Conservation (phyloP, 2,797 vertebrate genomes). For the Moxostoma hubbsi region DNA sequence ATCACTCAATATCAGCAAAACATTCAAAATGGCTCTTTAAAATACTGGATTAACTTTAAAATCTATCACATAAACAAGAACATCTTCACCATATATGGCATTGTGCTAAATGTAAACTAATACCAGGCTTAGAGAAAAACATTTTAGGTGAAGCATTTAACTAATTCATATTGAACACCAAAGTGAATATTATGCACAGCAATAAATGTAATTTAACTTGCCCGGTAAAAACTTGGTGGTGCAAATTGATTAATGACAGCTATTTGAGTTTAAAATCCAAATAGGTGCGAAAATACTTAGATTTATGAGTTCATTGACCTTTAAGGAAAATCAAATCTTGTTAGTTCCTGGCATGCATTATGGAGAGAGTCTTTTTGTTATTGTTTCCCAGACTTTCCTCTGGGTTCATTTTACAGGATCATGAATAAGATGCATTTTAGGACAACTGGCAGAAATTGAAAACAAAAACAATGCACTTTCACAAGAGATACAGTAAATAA, state of each 20-base stretch:
- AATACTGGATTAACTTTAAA: slow-evolving; percentile 20
- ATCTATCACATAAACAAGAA: slow-evolving; percentile 23
- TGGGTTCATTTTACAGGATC: slow-evolving; percentile 25
- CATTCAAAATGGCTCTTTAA: neutral
- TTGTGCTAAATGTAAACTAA: neutral
- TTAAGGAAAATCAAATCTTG: slow-evolving; percentile 7
- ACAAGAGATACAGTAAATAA: slow-evolving; percentile 5
- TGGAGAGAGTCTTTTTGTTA: slow-evolving; percentile 38
- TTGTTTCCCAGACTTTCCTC: slow-evolving; percentile 8
- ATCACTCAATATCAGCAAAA: slow-evolving; percentile 2
- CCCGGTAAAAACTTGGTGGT: neutral
- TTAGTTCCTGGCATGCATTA: slow-evolving; percentile 26
- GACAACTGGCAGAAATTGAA: slow-evolving; percentile 19
- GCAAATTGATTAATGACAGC: neutral
- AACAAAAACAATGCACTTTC: slow-evolving; percentile 4
- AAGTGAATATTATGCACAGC: neutral
- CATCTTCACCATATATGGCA: slow-evolving; percentile 15
- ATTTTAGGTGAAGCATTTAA: neutral
- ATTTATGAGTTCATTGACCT: neutral
- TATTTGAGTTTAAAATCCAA: slow-evolving; percentile 20
- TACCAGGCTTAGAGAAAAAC: slow-evolving; percentile 21
- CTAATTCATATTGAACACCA: neutral
- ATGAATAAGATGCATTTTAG: slow-evolving; percentile 26
- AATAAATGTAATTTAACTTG: slow-evolving; percentile 15
- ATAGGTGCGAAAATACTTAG: neutral